These are phyloP conservation scores for Nothobranchius furzeri DNA, from an alignment of 2,113 vertebrate species.

Conservation along the genomic window DNA sequence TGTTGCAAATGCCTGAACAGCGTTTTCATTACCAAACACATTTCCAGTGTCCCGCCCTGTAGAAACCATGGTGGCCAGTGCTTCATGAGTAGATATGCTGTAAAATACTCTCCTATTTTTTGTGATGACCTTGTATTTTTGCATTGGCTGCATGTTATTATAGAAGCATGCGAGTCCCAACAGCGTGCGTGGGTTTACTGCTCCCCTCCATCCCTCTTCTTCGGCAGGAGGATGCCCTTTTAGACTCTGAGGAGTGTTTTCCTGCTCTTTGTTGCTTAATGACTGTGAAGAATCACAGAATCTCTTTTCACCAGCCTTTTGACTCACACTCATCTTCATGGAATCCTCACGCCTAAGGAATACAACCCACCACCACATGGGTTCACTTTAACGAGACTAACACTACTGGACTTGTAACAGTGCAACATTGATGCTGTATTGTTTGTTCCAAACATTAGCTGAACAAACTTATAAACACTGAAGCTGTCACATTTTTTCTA, in stretches of 20 bases:
- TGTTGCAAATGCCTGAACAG: slow-evolving; percentile 57
- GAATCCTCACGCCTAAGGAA: slow-evolving; percentile 50
- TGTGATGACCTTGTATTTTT: slow-evolving; percentile 47
- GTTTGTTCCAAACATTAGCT: slow-evolving; percentile 3
- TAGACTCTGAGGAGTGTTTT: slow-evolving; percentile 45
- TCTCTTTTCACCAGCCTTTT: slow-evolving; percentile 1
- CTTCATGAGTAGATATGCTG: slow-evolving; percentile 54
- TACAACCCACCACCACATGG: slow-evolving; percentile 28
- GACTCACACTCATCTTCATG: slow-evolving; percentile 15
- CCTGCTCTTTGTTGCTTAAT: slow-evolving; percentile 28
- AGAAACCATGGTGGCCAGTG: slow-evolving; percentile 63
- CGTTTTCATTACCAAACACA: slow-evolving; percentile 58
- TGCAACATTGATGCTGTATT: slow-evolving; percentile 40
- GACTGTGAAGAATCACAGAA: slow-evolving; percentile 44
- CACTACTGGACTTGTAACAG: slow-evolving; percentile 42
- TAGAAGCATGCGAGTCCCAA: slow-evolving; percentile 69
- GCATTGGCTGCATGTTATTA: slow-evolving; percentile 69
- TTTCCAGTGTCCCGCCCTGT: slow-evolving; percentile 62
- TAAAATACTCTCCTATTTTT: slow-evolving; percentile 52
- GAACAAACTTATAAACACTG: slow-evolving; percentile 41
- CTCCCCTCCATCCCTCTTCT: slow-evolving; percentile 18
- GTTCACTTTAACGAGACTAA: slow-evolving; percentile 46
- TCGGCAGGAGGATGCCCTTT: slow-evolving; percentile 43
- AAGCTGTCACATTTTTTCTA: slow-evolving; percentile 21
- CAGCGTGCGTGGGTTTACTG: slow-evolving; percentile 55